Evolutionary conservation across 2,797 vertebrate genomes (phyloP).

Genomic region (Emydoidea blandingii): DNA sequence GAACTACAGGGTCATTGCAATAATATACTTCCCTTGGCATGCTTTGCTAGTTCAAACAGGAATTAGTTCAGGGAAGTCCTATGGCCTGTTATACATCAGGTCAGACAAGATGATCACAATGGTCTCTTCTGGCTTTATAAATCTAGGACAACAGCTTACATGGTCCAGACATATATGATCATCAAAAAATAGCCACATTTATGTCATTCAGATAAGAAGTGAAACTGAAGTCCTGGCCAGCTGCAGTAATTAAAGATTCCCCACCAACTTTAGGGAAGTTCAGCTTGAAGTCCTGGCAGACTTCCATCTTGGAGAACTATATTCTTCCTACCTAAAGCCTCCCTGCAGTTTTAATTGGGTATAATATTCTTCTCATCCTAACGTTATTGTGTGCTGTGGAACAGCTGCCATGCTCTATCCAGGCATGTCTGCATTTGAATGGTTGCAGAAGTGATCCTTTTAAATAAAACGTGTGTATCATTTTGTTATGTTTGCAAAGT

Average conservation of each 20-base stretch:
- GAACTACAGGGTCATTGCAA: slow-evolving; percentile 57
- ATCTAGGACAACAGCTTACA: slow-evolving; percentile 46
- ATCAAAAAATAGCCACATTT: slow-evolving; percentile 69
- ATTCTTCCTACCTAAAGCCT: slow-evolving; percentile 33
- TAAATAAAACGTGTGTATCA: not conserved
- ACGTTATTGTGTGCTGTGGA: rapidly evolving
- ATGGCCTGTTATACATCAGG: not conserved
- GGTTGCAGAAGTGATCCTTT: not conserved
- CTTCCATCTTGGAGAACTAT: slow-evolving; percentile 57
- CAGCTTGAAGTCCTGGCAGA: slow-evolving; percentile 62
- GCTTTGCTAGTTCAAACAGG: slow-evolving; percentile 23
- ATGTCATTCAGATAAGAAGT: not conserved
- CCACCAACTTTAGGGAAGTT: slow-evolving; percentile 62
- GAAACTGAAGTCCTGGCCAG: slow-evolving; percentile 16
- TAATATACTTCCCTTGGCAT: slow-evolving; percentile 54
- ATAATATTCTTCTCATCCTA: slow-evolving; percentile 46
- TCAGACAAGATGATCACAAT: not conserved
- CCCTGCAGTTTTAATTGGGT: slow-evolving; percentile 29
- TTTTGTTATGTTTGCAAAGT: slow-evolving; percentile 23
- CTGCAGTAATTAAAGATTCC: slow-evolving; percentile 64
- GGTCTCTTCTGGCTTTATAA: not conserved
- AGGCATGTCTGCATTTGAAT: not conserved
- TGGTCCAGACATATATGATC: slow-evolving; percentile 66
- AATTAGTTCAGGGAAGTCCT: not conserved
- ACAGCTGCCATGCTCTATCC: slow-evolving; percentile 14